Base-by-base conservation (phyloP, 2,113 vertebrate genomes). In the Apeltes quadracus region DNA sequence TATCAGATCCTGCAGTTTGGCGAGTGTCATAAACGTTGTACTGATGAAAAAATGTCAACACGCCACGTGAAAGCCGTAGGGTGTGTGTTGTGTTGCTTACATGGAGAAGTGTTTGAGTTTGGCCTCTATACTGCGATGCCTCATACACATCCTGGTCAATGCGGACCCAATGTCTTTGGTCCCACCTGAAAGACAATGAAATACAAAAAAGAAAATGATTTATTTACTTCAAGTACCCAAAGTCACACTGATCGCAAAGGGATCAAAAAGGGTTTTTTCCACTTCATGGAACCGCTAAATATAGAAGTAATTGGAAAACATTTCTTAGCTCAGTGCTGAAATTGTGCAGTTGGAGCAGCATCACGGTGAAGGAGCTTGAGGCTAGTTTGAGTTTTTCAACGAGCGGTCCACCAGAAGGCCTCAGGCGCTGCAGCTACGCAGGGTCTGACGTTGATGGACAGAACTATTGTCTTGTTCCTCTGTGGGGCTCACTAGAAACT, bases 131-230 rank as follows among this genome's bases (percentile, higher is more conserved):
- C 97, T 97, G 78, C 96, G 95, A 91, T 99, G 97, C 81, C 97
- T 93, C 97, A 99, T 96, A 83, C 97, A 99, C 97, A 99, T 98
- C 70, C 97, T 95, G 73, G 97, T 98, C 85, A 99, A 89, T 0
- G 97, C 97, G 0, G 97, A 98, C 80, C 97, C 97, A 0, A 99
- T 98, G 87, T 98, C 97, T 82, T 95, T 91, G 0, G 97, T 99
- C 78, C 96, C 97, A 76, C 97, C 97, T 99, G 93, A 78, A 32
- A 79, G 36, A 91, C 1, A 86, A 1, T 71, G 79, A 67, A 71
- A 23, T 38, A 3, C 41, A 2, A 38, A 23, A n/a, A 23, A 43
- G 32, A 36, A 2, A n/a, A 4, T 0, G 6, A 27, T 29, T 18
- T 9, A 71, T 29, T n/a, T 15, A 71, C 44, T 46, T n/a, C 14